A percentile compares a stretch with the other conserved stretches of the same genome.
These are phyloP conservation scores for Macroteleia sp. DNA, from an alignment of 2,888 invertebrate species.

Conservation along the genomic window DNA sequence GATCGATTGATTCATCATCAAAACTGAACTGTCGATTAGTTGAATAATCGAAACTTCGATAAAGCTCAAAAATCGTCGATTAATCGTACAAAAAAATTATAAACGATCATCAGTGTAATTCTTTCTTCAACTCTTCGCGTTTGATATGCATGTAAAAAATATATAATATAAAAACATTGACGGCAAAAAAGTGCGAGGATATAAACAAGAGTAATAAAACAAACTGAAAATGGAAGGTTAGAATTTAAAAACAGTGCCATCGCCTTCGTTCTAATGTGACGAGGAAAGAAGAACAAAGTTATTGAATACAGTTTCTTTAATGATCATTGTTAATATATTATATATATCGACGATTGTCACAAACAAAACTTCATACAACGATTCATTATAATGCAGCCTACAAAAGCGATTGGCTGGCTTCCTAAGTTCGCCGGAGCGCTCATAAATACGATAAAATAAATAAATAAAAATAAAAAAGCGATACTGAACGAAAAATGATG, in stretches of 20 bases:
- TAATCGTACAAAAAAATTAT: conserved; percentile 5
- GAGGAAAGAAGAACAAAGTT: conserved; percentile 55
- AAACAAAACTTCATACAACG: conserved; percentile 66
- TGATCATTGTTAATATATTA: conserved; percentile 58
- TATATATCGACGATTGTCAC: conserved; percentile 57
- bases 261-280: conserved; percentile 60
- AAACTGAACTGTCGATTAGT: not conserved
- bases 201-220: conserved; percentile 22
- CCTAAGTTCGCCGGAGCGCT: conserved; percentile 66
- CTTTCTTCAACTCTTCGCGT: conserved; percentile 45
- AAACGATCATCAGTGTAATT: conserved; percentile 40
- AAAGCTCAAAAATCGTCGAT: conserved; percentile 22
- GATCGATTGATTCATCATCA: not conserved
- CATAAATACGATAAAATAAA: conserved; percentile 15
- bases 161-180: conserved; percentile 16
- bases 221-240: conserved; percentile 29
- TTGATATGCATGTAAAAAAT: conserved; percentile 48
- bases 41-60: conserved; percentile 12
- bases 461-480: not conserved
- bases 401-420: conserved; percentile 59
- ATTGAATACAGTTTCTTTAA: conserved; percentile 57
- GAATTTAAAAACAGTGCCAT: conserved; percentile 61
- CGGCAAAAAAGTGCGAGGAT: conserved; percentile 18
- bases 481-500: conserved; percentile 23
- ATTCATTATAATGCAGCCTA: conserved; percentile 62